Base-by-base conservation (phyloP, 2,888 invertebrate species). In the Carterocephalus palaemon region DNA sequence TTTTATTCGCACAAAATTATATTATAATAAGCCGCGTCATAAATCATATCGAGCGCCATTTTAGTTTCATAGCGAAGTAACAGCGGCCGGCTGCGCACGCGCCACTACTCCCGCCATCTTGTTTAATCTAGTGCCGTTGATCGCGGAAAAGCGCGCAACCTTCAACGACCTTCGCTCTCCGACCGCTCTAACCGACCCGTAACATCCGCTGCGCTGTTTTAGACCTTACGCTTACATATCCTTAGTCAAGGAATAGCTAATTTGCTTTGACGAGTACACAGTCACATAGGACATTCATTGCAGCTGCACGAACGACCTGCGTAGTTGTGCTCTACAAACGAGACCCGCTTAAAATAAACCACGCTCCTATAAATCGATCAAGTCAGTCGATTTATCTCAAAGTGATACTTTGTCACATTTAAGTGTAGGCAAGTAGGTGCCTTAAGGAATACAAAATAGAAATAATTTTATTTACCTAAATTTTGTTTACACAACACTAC, bases 91-190 rank as follows among this genome's bases (percentile, higher is more conserved):
- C n/a, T 70, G 81, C 78, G 85, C 85, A 82, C 85, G 84, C 85
- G 85, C 83, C 80, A 67, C 75, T 72, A 70, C 74, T 75, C 75
- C 79, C 83, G 83, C 84, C 84, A 83, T 83, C 77, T 84, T 84
- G 82, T 80, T 77, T 81, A 78, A 86, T 86, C 84, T 84, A 80
- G 78, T 77, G 80, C 80, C 78, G 80, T 80, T 81, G 84, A 84
- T 83, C 84, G 84, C 84, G 85, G 84, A 85, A 85, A 84, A 84
- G 83, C 85, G 77, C 76, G 80, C 85, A 84, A 83, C 84, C 85
- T 85, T 86, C 84, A 85, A 84, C 85, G 85, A 86, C 85, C 85
- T 86, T 86, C 85, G 84, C 83, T 85, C 84, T 77, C 75, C 82
- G 75, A 79, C 81, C 81, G 76, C 65, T 62, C 67, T 61, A 62